Percentiles rank a stretch among this genome's conserved stretches.
These are phyloP conservation scores for Leptinotarsa undecemlineata DNA, from an alignment of 1,140 invertebrate species.

Conservation along the genomic window DNA sequence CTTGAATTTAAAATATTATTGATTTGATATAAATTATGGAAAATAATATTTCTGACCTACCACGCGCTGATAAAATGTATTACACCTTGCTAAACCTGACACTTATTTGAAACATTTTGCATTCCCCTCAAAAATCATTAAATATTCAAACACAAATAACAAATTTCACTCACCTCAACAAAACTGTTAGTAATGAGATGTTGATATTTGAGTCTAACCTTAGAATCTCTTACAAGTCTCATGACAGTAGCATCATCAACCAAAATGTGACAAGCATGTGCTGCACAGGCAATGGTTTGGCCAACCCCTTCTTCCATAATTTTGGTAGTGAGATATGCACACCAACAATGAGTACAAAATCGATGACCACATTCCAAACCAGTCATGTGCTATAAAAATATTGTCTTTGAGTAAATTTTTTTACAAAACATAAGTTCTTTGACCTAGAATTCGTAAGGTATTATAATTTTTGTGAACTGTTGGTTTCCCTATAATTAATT, in stretches of 20 bases:
- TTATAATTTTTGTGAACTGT: too few relatives aligned
- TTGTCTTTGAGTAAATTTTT: slow-evolving; percentile 24
- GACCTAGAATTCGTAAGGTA: background rate
- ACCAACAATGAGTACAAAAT: slow-evolving; percentile 95
- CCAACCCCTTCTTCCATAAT: slow-evolving; percentile 97
- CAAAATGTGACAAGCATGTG: slow-evolving; percentile 88
- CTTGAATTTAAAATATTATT: too few relatives aligned
- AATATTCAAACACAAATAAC: background rate
- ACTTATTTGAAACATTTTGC: too few relatives aligned
- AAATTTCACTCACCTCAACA: slow-evolving; percentile 61
- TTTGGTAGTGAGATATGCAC: slow-evolving; percentile 96
- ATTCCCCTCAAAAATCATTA: too few relatives aligned
- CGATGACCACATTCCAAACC: slow-evolving; percentile 95
- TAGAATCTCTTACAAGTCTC: slow-evolving; percentile 87
- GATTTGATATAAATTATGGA: too few relatives aligned
- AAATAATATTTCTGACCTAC: too few relatives aligned
- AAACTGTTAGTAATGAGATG: slow-evolving; percentile 98
- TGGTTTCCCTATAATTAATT: too few relatives aligned
- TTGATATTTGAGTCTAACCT: slow-evolving; percentile 95
- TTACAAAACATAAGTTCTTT: slow-evolving; percentile 17
- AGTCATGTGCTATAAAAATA: slow-evolving; percentile 83
- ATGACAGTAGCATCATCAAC: slow-evolving; percentile 97
- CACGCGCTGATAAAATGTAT: too few relatives aligned
- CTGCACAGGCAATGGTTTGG: slow-evolving; percentile 95
- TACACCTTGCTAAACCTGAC: too few relatives aligned